phyloP scores from a whole-genome alignment of 2,113 vertebrate species.

The Albula glossodonta region DNA sequence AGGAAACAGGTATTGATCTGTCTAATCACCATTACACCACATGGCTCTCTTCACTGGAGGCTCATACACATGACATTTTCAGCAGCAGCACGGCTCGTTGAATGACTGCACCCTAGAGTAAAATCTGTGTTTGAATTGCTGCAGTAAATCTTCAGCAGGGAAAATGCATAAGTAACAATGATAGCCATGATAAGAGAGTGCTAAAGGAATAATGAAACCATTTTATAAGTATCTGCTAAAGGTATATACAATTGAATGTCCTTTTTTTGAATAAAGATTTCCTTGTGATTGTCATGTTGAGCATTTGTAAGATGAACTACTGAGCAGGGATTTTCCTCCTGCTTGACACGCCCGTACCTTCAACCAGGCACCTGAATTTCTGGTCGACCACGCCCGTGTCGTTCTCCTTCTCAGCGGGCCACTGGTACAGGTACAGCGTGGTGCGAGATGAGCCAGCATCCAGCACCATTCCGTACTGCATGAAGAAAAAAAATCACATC shows the following conservation, averaged over 20 bases:
- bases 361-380: constrained; percentile 73
- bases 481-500: not conserved
- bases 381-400: constrained; percentile 88
- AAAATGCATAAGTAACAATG: not conserved
- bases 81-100: too few relatives aligned
- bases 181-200: too few relatives aligned
- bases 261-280: too few relatives aligned
- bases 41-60: not conserved
- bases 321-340: not conserved
- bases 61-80: not conserved
- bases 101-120: not conserved
- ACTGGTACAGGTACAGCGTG: constrained; percentile 88
- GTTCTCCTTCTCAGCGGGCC: constrained; percentile 93
- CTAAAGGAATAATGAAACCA: too few relatives aligned
- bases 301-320: not conserved
- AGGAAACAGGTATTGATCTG: not conserved
- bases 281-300: too few relatives aligned
- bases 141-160: not conserved
- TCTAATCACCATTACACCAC: not conserved
- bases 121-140: too few relatives aligned
- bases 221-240: too few relatives aligned
- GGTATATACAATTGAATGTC: too few relatives aligned
- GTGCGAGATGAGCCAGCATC: constrained; percentile 94
- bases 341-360: constrained; percentile 66
- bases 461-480: constrained; percentile 90